Conservation (phyloP, 2,797 vertebrate species). For the Avahi laniger region DNA sequence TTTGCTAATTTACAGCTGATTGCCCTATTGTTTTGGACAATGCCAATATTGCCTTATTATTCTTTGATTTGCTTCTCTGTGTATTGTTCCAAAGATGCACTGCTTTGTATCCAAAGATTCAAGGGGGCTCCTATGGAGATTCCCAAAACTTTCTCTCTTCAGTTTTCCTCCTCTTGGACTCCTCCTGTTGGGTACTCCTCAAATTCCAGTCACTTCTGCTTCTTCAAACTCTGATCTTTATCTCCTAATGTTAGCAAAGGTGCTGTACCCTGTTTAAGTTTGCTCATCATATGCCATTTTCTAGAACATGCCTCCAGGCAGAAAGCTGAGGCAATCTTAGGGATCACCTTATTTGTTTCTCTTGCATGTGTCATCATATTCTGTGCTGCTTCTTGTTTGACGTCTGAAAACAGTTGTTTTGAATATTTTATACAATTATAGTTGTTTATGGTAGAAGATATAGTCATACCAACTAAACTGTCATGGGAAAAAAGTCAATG, state of each 20-base stretch:
- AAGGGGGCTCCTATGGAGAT: neutral
- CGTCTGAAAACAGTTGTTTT: neutral
- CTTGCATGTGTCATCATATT: neutral
- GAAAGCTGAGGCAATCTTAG: neutral
- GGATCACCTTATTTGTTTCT: neutral
- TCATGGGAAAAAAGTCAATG: neutral
- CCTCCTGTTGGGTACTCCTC: neutral
- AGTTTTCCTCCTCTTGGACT: neutral
- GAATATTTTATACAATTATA: neutral
- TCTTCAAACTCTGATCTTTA: neutral
- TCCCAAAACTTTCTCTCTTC: neutral
- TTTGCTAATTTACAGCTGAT: neutral
- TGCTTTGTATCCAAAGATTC: neutral
- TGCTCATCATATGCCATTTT: neutral
- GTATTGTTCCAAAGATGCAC: neutral
- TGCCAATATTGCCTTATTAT: rapidly evolving
- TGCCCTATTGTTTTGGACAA: neutral
- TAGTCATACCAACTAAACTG: neutral
- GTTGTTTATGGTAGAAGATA: neutral
- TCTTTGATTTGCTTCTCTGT: neutral
- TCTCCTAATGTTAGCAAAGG: neutral
- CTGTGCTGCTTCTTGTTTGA: neutral
- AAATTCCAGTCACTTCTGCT: neutral
- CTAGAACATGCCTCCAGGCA: neutral
- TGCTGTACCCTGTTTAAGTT: neutral